Evolutionary conservation across 2,113 vertebrate genomes (phyloP).

Genomic region (Sporophila hypoxantha): DNA sequence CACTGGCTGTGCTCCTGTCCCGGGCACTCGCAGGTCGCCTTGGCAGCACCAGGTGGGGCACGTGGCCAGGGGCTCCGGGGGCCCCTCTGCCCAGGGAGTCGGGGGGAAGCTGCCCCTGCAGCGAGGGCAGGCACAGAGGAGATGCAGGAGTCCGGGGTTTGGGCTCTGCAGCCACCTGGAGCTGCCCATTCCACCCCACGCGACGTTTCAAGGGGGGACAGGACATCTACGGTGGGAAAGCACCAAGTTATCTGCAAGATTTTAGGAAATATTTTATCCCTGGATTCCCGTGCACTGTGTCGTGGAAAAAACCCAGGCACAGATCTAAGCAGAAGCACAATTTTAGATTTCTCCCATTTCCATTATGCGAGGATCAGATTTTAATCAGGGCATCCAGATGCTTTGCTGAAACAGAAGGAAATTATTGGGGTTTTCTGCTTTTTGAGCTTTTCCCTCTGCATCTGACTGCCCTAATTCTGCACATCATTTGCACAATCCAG

Average conservation of each 20-base stretch:
- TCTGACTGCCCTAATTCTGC: neutral
- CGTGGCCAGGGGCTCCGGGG: accelerated
- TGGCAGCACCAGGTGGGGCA: constrained; percentile 22
- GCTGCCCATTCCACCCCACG: neutral
- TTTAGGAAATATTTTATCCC: neutral
- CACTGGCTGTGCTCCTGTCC: neutral
- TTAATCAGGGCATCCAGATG: neutral
- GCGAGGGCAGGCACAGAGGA: constrained; percentile 10
- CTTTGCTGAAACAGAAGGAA: neutral
- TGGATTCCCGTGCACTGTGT: accelerated
- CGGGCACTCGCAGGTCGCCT: constrained; percentile 11
- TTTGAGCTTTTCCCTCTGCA: neutral
- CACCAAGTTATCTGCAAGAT: neutral
- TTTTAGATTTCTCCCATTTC: neutral
- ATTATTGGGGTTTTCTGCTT: neutral
- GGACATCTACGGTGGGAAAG: neutral
- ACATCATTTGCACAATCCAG: accelerated
- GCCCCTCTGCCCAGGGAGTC: neutral
- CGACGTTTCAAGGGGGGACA: neutral
- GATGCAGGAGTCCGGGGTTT: neutral
- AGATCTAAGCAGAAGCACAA: neutral
- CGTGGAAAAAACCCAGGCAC: accelerated
- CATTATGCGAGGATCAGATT: neutral
- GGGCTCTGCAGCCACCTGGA: constrained; percentile 15
- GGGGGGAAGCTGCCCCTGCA: neutral